These are phyloP conservation scores for Cygnus olor DNA, from an alignment of 2,797 vertebrate genomes.

Conservation along the genomic window DNA sequence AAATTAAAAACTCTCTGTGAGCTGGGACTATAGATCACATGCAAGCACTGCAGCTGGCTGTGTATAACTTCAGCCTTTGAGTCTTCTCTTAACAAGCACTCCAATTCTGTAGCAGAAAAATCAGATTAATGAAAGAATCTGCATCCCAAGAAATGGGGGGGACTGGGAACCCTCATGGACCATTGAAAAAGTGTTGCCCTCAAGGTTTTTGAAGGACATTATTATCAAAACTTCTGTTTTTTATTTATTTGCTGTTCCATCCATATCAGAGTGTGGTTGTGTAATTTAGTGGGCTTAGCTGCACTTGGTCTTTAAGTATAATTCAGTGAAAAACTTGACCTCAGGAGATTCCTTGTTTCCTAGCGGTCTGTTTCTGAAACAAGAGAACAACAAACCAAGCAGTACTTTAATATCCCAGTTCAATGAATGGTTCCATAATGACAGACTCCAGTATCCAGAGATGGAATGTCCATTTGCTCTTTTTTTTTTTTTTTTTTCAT, in stretches of 20 bases:
- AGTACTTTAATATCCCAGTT: not conserved
- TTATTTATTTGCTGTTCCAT: not conserved
- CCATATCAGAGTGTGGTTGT: not conserved
- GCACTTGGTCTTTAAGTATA: not conserved
- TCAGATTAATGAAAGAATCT: not conserved
- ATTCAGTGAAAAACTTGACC: not conserved
- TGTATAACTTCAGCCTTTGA: not conserved
- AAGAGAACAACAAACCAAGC: not conserved
- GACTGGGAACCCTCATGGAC: not conserved
- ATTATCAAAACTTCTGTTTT: not conserved
- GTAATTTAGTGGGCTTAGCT: not conserved
- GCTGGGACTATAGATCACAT: not conserved
- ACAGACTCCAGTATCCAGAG: not conserved
- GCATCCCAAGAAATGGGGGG: not conserved
- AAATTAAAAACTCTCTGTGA: not conserved
- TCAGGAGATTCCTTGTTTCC: conserved; percentile 21
- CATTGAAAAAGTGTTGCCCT: not conserved
- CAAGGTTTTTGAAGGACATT: not conserved
- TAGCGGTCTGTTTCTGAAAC: conserved; percentile 5
- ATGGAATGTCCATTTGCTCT: not conserved
- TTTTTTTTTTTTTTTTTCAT: not conserved
- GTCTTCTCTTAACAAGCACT: not conserved
- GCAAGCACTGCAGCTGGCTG: not conserved
- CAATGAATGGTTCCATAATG: not conserved
- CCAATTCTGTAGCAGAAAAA: not conserved